A percentile compares a stretch with the other conserved stretches of the same genome.
These are phyloP conservation scores for Psephotus haematonotus DNA, from an alignment of 2,113 vertebrate species.

Conservation along the genomic window DNA sequence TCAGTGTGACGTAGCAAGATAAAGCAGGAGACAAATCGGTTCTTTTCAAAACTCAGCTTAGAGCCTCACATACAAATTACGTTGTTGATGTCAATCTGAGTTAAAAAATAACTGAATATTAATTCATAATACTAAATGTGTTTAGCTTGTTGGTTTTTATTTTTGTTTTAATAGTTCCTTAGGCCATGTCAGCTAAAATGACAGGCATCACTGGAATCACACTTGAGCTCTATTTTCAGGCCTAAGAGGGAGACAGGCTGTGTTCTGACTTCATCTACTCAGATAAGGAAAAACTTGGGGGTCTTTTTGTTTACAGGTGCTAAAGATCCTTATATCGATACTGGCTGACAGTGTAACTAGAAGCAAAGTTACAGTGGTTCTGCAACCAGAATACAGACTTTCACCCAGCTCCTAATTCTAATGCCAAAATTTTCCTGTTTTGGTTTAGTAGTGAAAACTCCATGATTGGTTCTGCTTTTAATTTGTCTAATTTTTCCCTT, in stretches of 20 bases:
- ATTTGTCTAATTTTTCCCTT: not conserved
- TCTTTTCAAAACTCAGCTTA: not conserved
- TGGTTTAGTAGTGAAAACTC: not conserved
- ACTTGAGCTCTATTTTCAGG: not conserved
- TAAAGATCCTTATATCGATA: not conserved
- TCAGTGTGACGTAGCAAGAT: not conserved
- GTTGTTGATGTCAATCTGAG: not conserved
- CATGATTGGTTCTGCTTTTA: not conserved
- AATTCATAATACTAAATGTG: not conserved
- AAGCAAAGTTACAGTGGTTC: not conserved
- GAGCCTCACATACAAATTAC: not conserved
- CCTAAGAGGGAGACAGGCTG: not conserved
- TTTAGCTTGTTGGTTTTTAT: not conserved
- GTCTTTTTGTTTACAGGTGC: not conserved
- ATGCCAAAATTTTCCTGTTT: not conserved
- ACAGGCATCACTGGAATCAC: not conserved
- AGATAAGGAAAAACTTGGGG: not conserved
- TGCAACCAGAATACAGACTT: not conserved
- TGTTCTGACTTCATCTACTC: not conserved
- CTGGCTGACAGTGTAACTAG: not conserved
- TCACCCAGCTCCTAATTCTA: not conserved
- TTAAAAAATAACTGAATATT: not conserved
- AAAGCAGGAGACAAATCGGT: not conserved
- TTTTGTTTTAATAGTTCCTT: not conserved
- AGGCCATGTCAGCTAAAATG: not conserved